Base-by-base conservation (phyloP, 2,888 invertebrate species). In the Sinelater perroti region DNA sequence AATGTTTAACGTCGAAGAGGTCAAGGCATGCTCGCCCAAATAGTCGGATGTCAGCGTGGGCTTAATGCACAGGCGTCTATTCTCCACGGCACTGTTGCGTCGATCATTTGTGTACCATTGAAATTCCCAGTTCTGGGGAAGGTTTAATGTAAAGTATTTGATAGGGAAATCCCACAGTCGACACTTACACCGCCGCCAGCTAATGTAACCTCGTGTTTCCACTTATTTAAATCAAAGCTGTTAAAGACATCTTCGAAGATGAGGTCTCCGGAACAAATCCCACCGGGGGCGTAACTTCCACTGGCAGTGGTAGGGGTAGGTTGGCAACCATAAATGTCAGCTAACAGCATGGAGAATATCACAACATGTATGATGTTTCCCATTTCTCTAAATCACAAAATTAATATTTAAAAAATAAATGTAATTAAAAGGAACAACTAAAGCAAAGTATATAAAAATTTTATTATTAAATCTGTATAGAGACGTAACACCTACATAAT, bases 71-170 rank as follows among this genome's bases (percentile, higher is more conserved):
- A 89, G 78, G 5, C 74, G 72, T 0, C 88, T 86, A 66, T 82
- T 77, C 64, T 81, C 76, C 0, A 80, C 77, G 73, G 82, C 88
- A 40, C 87, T 87, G 75, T 88, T 88, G 1, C 82, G 79, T 17
- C 88, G 80, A 72, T 87, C 87, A 78, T 89, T 88, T 66, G 75
- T 81, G 73, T 87, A 88, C 77, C 85, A 85, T 74, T 89, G 85
- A 75, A 88, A 89, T 72, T 88, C 87, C 85, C 86, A 85, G 73
- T 88, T 88, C 86, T 86, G 71, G 21, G 75, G 77, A 5, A n/a
- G n/a, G n/a, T n/a, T n/a, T n/a, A n/a, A n/a, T n/a, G n/a, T 26
- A n/a, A n/a, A n/a, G 2, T 28, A 10, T 5, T 5, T 28, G 24
- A 6, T 24, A n/a, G n/a, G n/a, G n/a, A n/a, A n/a, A n/a, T n/a